Conservation (phyloP, 2,888 invertebrate genomes). For the Mellilla xanthometata region DNA sequence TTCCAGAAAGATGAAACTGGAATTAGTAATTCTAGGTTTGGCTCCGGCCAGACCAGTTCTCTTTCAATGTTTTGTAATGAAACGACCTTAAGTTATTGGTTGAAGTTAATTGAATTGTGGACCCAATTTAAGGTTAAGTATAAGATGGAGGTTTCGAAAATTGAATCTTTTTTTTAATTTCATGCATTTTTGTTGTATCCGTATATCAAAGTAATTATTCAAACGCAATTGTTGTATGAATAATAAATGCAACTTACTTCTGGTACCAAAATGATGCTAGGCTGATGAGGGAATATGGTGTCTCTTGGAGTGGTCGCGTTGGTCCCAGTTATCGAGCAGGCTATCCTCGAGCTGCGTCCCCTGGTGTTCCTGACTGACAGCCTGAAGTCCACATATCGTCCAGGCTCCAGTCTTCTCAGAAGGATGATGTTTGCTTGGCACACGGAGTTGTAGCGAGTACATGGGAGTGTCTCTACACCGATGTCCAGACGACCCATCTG, state of each 20-base stretch:
- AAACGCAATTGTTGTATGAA: no score
- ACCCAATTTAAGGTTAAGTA: no score
- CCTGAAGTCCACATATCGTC: conserved; percentile 92
- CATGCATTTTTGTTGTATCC: no score
- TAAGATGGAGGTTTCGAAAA: no score
- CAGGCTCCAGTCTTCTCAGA: conserved; percentile 88
- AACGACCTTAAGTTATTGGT: no score
- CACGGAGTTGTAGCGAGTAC: conserved; percentile 92
- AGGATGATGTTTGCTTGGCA: conserved; percentile 95
- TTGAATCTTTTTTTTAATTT: no score
- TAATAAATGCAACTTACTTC: conserved; percentile 85
- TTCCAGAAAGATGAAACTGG: not conserved
- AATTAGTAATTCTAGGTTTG: conserved; percentile 1
- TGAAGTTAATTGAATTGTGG: no score
- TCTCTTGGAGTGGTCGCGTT: conserved; percentile 93
- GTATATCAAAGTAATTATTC: no score
- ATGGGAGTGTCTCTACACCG: conserved; percentile 90
- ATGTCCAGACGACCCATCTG: conserved; percentile 89
- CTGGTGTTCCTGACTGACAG: conserved; percentile 88
- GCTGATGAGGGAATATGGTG: conserved; percentile 91
- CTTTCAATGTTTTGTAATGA: no score
- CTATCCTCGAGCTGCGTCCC: conserved; percentile 88
- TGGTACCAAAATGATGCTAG: conserved; percentile 88
- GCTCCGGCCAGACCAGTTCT: no score
- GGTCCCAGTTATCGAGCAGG: conserved; percentile 92